Conservation (phyloP, 2,113 vertebrate genomes). For the Gobiocypris rarus region DNA sequence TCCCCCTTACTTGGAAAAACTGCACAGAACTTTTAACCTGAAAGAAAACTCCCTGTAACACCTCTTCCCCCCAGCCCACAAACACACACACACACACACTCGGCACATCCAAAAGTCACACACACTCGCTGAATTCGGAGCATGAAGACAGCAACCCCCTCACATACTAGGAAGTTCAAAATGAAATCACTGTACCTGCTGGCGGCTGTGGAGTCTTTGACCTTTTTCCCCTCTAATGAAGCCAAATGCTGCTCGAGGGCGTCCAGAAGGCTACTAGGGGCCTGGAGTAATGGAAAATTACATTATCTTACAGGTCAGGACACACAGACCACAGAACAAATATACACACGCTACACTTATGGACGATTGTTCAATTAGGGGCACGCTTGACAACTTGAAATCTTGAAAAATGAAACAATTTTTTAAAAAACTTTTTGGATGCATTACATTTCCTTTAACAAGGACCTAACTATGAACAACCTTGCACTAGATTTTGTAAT, state of each 20-base stretch:
- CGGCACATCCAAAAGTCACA: background rate
- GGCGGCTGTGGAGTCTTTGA: constrained; percentile 94
- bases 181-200: constrained; percentile 82
- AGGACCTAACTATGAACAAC: background rate
- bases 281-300: constrained; percentile 71
- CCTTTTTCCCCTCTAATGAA: constrained; percentile 97
- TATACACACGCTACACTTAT: background rate
- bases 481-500: background rate
- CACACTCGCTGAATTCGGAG: constrained; percentile 16
- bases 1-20: background rate
- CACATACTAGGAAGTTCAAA: constrained; percentile 17
- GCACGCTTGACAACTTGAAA: background rate
- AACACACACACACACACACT: background rate
- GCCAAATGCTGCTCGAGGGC: constrained; percentile 96
- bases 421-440: too few species aligned
- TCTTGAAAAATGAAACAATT: background rate
- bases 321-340: background rate
- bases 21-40: background rate
- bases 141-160: constrained; percentile 20
- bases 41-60: background rate
- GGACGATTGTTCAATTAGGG: background rate
- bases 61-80: too few species aligned
- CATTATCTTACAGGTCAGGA: constrained; percentile 50
- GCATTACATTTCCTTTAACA: background rate
- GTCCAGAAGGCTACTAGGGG: constrained; percentile 94